Percentiles rank a stretch among this genome's conserved stretches.
These are phyloP conservation scores for Nipponia nippon DNA, from an alignment of 2,113 vertebrate genomes.

Conservation along the genomic window DNA sequence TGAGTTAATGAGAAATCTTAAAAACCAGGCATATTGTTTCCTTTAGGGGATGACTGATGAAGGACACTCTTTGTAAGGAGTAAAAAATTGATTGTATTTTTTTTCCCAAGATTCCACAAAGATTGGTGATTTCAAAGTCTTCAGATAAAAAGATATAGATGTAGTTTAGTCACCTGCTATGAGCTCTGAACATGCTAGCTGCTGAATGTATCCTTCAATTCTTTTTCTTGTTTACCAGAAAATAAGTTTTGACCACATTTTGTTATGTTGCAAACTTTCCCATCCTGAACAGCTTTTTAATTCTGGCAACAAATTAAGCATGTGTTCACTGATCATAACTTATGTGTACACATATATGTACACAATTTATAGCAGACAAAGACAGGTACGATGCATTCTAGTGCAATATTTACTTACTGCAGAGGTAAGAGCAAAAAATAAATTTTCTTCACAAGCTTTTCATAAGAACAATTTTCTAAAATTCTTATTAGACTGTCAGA, in stretches of 20 bases:
- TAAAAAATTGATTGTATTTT: background rate
- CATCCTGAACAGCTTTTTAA: background rate
- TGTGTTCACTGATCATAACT: background rate
- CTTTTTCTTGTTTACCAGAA: background rate
- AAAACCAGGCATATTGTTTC: background rate
- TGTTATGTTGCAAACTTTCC: background rate
- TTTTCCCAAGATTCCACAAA: background rate
- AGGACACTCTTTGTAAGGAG: background rate
- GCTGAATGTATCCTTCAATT: background rate
- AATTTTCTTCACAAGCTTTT: background rate
- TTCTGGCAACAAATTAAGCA: background rate
- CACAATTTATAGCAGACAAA: background rate
- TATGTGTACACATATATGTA: background rate
- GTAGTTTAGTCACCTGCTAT: background rate
- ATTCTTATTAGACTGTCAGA: background rate
- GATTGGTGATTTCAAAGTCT: background rate
- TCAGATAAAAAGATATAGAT: background rate
- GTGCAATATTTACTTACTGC: background rate
- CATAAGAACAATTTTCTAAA: conserved; percentile 2
- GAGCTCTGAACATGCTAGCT: background rate
- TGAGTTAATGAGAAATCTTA: background rate
- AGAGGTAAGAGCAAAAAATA: background rate
- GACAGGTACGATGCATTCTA: background rate
- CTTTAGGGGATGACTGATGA: background rate
- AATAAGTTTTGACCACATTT: background rate